A percentile compares a stretch with the other conserved stretches of the same genome.
Evolutionary conservation across 1,140 invertebrate species (phyloP).

Genomic region (Brachionus koreanus): DNA sequence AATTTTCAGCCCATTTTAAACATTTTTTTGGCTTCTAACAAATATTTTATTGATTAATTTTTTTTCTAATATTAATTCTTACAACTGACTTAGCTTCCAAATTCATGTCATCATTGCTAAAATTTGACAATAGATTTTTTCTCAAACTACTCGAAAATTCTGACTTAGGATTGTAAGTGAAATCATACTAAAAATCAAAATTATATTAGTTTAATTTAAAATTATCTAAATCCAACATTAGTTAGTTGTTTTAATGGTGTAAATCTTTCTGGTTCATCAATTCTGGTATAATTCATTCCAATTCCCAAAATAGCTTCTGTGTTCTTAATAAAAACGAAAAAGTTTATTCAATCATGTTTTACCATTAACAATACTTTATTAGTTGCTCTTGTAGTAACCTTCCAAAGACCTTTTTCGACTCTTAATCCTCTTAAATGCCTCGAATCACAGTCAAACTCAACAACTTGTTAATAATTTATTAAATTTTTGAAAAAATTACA

Average conservation of each 20-base stretch:
- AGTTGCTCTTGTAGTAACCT: neutral
- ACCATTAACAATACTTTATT: neutral
- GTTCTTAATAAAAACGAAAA: neutral
- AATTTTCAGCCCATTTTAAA: constrained; percentile 31
- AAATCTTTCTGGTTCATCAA: neutral
- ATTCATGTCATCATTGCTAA: constrained; percentile 24
- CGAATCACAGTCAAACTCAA: constrained; percentile 32
- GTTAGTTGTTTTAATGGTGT: constrained; percentile 15
- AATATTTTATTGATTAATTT: neutral
- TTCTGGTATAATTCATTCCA: neutral
- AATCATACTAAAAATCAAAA: constrained; percentile 10
- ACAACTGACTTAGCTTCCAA: neutral
- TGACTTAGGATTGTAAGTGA: neutral
- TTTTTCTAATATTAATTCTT: neutral
- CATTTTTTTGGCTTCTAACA: constrained; percentile 21
- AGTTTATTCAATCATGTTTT: neutral
- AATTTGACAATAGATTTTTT: neutral
- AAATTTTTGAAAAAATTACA: neutral
- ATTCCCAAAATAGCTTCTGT: constrained; percentile 6
- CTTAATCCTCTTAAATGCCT: constrained; percentile 23
- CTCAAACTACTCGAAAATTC: neutral
- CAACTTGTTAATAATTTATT: neutral
- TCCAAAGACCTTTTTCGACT: constrained; percentile 41
- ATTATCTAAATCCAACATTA: neutral
- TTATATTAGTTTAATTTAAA: neutral